Base-by-base conservation (phyloP, 2,113 vertebrate species). In the Marcusenius ussheri region DNA sequence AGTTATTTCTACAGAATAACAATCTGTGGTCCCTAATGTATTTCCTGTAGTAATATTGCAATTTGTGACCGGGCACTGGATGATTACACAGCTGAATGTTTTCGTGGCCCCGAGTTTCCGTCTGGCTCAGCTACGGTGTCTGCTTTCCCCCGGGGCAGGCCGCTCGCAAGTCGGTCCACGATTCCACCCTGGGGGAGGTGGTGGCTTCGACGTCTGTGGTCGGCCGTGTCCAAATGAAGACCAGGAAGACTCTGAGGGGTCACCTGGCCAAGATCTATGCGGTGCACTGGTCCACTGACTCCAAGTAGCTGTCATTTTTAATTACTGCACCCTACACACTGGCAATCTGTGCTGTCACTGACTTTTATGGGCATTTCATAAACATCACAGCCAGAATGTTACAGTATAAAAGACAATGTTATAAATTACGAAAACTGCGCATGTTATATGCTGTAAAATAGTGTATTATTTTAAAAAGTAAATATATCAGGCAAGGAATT, bases 201-300 rank as follows among this genome's bases (percentile, higher is more conserved):
- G 95, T 93, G 46, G 95, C 95, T 0, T 95, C 95, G 77, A 89
- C 97, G 53, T 94, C 96, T 8, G 95, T 97, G 0, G 96, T 97
- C 45, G 96, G 96, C 2, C 96, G 97, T 19, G 96, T 99, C 74
- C 98, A 99, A 94, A 92, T 99, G 95, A 96, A 98, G 90, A 97
- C 97, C 51, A 96, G 97, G 90, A 96, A 98, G 93, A 99, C 98
- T 0, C 92, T 99, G 84, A 95, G 98, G 91, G 98, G 98, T 88
- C 98, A 99, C 93, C 95, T 99, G 92, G 97, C 97, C 92, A 99
- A 99, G 96, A 98, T 99, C 95, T 99, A 99, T 0, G 98, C 98
- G 58, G 97, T 98, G 98, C 98, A 99, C 95, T 99, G 98, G 98
- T 94, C 94, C 90, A 96, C 97, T 0, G 98, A 98, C 92, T 97